Conservation (phyloP, 2,888 invertebrate species). For the Eremobia ochroleuca region DNA sequence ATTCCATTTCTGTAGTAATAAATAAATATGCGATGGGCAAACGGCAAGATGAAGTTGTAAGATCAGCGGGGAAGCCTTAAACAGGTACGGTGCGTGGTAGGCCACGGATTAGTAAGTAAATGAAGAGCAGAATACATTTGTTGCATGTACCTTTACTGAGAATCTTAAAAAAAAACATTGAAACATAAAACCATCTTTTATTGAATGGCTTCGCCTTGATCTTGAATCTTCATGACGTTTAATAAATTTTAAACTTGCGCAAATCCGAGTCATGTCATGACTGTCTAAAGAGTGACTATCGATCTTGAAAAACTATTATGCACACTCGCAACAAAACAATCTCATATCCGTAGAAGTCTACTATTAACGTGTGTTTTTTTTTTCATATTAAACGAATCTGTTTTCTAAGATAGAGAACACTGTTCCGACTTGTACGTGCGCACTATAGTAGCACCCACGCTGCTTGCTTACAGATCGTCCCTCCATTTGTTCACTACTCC, state of each 20-base stretch:
- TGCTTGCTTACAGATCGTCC: background rate
- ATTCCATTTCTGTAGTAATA: conserved; percentile 65
- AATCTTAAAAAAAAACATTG: background rate
- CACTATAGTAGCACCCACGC: background rate
- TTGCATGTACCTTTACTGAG: background rate
- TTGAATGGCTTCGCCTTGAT: background rate
- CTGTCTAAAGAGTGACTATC: background rate
- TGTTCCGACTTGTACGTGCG: background rate
- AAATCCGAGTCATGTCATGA: background rate
- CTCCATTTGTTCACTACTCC: conserved; percentile 35
- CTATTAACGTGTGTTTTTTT: background rate
- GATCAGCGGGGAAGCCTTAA: conserved; percentile 70
- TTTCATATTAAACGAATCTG: background rate
- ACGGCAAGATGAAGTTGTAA: conserved; percentile 70
- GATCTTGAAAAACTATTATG: background rate
- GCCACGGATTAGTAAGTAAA: conserved; percentile 18
- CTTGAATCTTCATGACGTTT: background rate
- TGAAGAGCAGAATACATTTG: conserved; percentile 14
- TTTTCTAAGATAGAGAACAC: background rate
- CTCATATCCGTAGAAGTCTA: background rate
- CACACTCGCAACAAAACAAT: background rate
- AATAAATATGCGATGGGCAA: conserved; percentile 63
- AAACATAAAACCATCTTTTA: background rate
- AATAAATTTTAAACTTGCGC: background rate
- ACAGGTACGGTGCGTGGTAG: conserved; percentile 45